A percentile compares a stretch with the other conserved stretches of the same genome.
Evolutionary conservation across 64 coral and sea anemone genomes (phyloP).

Genomic region (Montipora sp.): DNA sequence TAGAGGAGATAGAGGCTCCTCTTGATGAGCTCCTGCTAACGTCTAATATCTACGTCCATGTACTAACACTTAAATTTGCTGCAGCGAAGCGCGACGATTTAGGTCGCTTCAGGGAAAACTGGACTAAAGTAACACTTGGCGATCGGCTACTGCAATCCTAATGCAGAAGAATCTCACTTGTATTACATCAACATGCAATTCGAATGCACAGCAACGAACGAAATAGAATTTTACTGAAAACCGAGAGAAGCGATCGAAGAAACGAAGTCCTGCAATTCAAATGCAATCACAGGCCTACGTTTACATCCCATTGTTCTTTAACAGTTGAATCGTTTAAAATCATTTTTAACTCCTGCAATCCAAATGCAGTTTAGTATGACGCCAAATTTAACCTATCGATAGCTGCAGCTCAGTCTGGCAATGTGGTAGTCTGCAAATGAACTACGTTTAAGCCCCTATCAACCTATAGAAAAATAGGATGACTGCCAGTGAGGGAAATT

Average conservation of each 20-base stretch:
- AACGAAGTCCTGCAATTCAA: constrained; percentile 32
- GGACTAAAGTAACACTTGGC: not conserved
- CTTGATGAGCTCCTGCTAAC: too few relatives aligned
- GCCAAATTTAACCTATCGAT: not conserved
- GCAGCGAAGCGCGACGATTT: not conserved
- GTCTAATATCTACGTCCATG: not conserved
- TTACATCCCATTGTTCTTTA: too few relatives aligned
- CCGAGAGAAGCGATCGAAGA: not conserved
- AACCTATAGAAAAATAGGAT: too few relatives aligned
- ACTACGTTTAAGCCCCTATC: too few relatives aligned
- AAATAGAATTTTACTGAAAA: not conserved
- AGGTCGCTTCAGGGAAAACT: not conserved
- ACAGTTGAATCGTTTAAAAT: not conserved
- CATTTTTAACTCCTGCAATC: not conserved
- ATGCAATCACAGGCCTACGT: not conserved
- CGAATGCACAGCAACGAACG: constrained; percentile 28
- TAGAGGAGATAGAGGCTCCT: too few relatives aligned
- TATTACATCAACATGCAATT: not conserved
- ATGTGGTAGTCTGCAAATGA: not conserved
- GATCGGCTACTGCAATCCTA: constrained; percentile 34
- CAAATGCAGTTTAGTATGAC: constrained; percentile 33
- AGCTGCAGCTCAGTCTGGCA: not conserved
- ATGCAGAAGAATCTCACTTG: constrained; percentile 5
- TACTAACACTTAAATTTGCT: constrained; percentile 20
- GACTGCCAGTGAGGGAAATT: too few relatives aligned